phyloP scores from a whole-genome alignment of 2,888 invertebrate species.

The Homarus gammarus region DNA sequence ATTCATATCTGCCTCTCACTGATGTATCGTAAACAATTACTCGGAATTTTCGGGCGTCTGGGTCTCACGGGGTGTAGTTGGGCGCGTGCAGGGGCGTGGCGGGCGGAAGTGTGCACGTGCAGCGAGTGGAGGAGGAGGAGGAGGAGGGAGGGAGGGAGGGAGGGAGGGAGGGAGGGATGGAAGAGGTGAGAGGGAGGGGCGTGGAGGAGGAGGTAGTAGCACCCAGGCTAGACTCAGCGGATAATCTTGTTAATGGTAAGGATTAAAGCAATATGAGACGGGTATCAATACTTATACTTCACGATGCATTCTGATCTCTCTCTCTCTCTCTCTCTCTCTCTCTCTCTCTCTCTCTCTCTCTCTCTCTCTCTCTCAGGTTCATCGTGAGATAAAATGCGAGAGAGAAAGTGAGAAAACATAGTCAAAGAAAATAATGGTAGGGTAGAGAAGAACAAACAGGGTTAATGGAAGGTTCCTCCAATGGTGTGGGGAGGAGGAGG shows the following conservation, averaged over 20 bases:
- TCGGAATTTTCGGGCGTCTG: not conserved
- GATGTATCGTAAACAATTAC: not conserved
- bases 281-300: not conserved
- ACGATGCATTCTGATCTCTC: too few relatives aligned
- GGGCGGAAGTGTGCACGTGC: conserved; percentile 43
- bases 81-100: conserved; percentile 48
- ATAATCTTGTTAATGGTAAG: conserved; percentile 64
- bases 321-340: not conserved
- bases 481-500: too few relatives aligned
- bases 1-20: not conserved
- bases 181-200: too few relatives aligned
- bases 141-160: not conserved
- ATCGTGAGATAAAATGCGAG: not conserved
- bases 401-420: too few relatives aligned
- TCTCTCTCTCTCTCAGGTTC: not conserved
- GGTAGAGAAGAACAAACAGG: not conserved
- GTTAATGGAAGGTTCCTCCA: not conserved
- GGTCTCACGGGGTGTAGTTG: not conserved
- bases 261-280: conserved; percentile 49
- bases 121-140: not conserved
- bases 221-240: conserved; percentile 19
- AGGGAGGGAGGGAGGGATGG: not conserved
- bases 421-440: too few relatives aligned
- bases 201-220: too few relatives aligned
- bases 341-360: not conserved